Evolutionary conservation across 2,888 invertebrate genomes (phyloP), one percentile per base, ranked within the genome.

Genomic region (Melanotus villosus): DNA sequence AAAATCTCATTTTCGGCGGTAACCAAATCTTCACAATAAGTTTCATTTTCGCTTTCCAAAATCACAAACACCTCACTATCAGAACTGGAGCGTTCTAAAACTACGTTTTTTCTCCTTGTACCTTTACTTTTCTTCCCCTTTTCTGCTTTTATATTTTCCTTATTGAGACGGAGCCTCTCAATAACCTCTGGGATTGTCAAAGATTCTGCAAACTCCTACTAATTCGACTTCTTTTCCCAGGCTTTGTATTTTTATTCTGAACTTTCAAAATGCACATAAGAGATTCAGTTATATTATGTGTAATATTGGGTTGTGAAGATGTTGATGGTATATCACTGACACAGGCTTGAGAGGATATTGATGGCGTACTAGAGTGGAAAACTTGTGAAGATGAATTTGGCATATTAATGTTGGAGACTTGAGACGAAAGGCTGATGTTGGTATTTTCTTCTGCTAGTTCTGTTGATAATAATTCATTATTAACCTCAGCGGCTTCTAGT

Each of bases 141-240:
- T 34, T 23, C 7, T 5, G 26, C 26, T 34, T 56, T 1, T 26
- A n/a, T 50, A 6, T 50, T 23, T 50, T 14, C 34, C 6, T 10
- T 34, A 10, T 34, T 34, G 10, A 6, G 10, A 34, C 34, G 32
- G 32, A 56, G 30, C 34, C 56, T 6, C 12, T 56, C 56, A 32
- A 56, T 10, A 2, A 56, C 56, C 6, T 56, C 56, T 34, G 56
- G 3, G 16, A 3, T 56, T 56, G 34, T 56, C n/a, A 56, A 34
- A 16, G 32, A 12, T 34, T 56, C 56, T 7, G 34, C 56, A 36
- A 56, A 56, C 16, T 56, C 32, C 50, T 50, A n/a, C 7, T 2
- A 2, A 23, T 5, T 50, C 50, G 12, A 23, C 23, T 50, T 23
- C 50, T 4, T 50, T 50, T 50, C n/a, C 43, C 43, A 43, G 43